These are phyloP conservation scores for Orientallactaga sibirica DNA, from an alignment of 2,797 vertebrate genomes.

Conservation along the genomic window DNA sequence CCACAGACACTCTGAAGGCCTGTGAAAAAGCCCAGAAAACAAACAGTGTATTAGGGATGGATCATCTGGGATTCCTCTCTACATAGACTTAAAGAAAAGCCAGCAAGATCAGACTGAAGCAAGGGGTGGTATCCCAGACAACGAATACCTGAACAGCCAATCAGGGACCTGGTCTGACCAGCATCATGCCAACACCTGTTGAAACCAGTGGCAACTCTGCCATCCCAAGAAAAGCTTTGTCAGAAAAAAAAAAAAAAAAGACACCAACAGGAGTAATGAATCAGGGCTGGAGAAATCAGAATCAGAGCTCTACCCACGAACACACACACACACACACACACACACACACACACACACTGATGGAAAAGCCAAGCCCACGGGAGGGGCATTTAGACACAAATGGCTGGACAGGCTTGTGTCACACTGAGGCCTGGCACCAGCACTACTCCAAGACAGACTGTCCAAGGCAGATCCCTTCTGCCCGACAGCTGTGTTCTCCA, in stretches of 20 bases:
- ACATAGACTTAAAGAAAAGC: background rate
- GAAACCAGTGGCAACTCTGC: background rate
- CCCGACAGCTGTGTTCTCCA: slow-evolving; percentile 70
- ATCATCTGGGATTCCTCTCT: background rate
- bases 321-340: background rate
- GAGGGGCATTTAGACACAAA: slow-evolving; percentile 29
- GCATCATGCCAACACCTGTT: slow-evolving; percentile 66
- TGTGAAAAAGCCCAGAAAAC: slow-evolving; percentile 33
- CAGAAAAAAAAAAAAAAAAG: background rate
- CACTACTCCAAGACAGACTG: slow-evolving; percentile 63
- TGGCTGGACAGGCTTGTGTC: background rate
- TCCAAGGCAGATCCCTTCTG: slow-evolving; percentile 78
- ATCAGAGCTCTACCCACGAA: background rate
- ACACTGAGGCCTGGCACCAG: slow-evolving; percentile 56
- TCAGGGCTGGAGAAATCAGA: background rate
- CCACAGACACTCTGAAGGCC: background rate
- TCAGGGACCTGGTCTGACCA: slow-evolving; percentile 10
- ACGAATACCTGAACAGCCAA: slow-evolving; percentile 11
- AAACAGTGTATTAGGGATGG: background rate
- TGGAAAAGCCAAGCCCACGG: slow-evolving; percentile 9
- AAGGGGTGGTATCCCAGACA: background rate
- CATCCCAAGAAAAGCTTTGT: slow-evolving; percentile 39
- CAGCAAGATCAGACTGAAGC: background rate
- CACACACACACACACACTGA: too few relatives aligned
- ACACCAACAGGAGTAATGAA: background rate